phyloP scores from a whole-genome alignment of 1,140 invertebrate genomes.

The Orchestia grillus region DNA sequence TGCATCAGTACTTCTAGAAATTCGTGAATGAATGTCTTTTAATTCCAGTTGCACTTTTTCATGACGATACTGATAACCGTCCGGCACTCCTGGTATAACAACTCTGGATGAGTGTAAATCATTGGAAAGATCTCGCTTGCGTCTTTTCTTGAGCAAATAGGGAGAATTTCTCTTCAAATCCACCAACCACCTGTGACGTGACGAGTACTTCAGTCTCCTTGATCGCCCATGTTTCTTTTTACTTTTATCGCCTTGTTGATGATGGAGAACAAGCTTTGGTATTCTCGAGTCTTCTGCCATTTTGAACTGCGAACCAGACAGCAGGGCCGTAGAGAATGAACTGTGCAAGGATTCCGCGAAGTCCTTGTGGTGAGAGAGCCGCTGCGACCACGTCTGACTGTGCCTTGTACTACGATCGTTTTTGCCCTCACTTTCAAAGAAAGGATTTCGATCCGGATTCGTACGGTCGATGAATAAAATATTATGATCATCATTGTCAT shows the following conservation, averaged over 20 bases:
- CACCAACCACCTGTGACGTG: background rate
- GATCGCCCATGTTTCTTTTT: background rate
- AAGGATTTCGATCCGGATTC: background rate
- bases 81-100: background rate
- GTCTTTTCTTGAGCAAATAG: slow-evolving; percentile 18
- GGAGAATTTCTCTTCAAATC: slow-evolving; percentile 9
- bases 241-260: background rate
- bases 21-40: background rate
- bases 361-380: background rate
- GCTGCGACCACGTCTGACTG: background rate
- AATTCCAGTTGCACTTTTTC: background rate
- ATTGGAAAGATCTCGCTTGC: slow-evolving; percentile 25
- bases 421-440: background rate
- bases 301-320: background rate
- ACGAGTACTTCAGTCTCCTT: background rate
- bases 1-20: background rate
- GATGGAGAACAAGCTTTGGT: background rate
- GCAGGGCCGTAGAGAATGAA: background rate
- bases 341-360: background rate
- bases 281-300: background rate
- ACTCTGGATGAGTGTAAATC: background rate
- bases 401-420: background rate
- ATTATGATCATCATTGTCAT: background rate
- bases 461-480: background rate
- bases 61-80: background rate